A percentile compares a stretch with the other conserved stretches of the same genome.
Evolutionary conservation across 2,113 vertebrate species (phyloP).

Genomic region (Laticauda laticaudata): DNA sequence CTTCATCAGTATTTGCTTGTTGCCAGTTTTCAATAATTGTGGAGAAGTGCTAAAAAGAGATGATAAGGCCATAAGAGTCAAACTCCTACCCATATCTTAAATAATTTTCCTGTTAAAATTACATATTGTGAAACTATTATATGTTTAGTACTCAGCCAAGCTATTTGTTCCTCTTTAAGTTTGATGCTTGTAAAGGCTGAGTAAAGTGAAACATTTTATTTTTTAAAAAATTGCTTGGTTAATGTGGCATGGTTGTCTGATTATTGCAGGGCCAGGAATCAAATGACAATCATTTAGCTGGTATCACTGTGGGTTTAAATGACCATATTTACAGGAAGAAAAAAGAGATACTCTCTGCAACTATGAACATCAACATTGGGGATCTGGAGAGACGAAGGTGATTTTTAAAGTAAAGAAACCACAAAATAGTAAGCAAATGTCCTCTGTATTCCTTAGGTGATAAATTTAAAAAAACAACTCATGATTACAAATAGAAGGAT

Average conservation of each 20-base stretch:
- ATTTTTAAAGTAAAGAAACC: background rate
- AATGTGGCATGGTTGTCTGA: background rate
- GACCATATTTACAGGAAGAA: background rate
- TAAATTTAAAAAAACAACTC: background rate
- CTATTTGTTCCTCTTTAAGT: background rate
- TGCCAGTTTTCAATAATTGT: background rate
- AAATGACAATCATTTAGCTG: background rate
- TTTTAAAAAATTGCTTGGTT: background rate
- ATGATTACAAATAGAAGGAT: background rate
- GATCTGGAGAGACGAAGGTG: background rate
- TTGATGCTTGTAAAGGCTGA: background rate
- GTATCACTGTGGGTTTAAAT: background rate
- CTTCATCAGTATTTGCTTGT: background rate
- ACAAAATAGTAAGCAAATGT: background rate
- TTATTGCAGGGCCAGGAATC: background rate
- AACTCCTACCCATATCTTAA: background rate
- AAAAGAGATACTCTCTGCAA: background rate
- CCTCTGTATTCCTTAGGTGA: background rate
- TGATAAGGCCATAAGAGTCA: background rate
- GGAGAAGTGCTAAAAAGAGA: background rate
- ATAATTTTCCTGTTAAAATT: background rate
- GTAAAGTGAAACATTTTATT: background rate
- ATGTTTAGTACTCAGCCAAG: background rate
- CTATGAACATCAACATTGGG: background rate
- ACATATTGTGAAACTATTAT: background rate